Evolutionary conservation across 2,888 invertebrate species (phyloP), one percentile per base, ranked within the genome.

Genomic region (Euphydryas editha): DNA sequence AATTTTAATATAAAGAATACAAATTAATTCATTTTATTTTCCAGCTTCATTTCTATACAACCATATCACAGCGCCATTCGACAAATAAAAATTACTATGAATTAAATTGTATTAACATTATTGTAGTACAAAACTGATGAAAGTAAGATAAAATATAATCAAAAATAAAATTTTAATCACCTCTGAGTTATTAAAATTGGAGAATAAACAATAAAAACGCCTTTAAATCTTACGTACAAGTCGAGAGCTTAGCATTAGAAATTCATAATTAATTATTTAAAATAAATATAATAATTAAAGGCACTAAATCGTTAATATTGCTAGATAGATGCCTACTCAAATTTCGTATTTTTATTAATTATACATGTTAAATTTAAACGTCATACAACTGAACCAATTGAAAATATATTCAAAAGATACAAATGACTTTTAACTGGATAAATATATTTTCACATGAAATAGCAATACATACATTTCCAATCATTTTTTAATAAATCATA

Each of bases 221-320:
- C 77, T 60, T 58, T 15, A 57, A 67, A 70, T 70, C 60, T n/a
- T 70, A 78, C 76, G 82, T 86, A 86, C 85, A 88, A 86, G 77
- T 81, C 65, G 75, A 75, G 86, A 88, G 87, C 88, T 87, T 88
- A 86, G 82, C 72, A 37, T 65, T 59, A 65, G 20, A 58, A 30
- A 51, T 39, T 57, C 57, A 42, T 21, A 54, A 15, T 8, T 57
- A 54, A 30, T 54, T 54, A 54, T 54, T 36, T n/a, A 44, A 39
- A 44, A 44, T 15, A n/a, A 42, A 56, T 46, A 13, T 20, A 36
- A 36, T 47, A n/a, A 57, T 49, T 24, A 59, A 51, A 55, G n/a
- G 37, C 18, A 54, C 20, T 30, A 63, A 63, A 20, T 44, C 36
- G 54, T 54, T 65, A 68, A 65, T 51, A 13, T 65, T 61, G 68